phyloP scores from a whole-genome alignment of 2,113 vertebrate genomes.

The Paralichthys olivaceus region DNA sequence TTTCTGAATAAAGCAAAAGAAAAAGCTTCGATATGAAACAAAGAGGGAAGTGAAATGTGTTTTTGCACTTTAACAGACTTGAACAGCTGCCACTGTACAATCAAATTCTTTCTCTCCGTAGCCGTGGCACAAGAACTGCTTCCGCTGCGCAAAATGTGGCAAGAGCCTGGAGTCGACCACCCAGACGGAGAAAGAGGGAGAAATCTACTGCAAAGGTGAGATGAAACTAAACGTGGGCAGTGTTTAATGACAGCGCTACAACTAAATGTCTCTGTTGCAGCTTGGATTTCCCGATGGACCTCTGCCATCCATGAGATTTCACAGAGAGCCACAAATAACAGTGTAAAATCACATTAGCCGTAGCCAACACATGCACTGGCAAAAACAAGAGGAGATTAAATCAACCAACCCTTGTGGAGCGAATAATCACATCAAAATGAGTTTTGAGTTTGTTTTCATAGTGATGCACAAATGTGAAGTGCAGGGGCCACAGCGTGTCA shows the following conservation, averaged over 20 bases:
- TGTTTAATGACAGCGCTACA: background rate
- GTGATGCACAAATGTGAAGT: no score
- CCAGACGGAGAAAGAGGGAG: conserved; percentile 95
- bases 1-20: conserved; percentile 23
- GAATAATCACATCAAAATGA: no score
- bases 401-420: no score
- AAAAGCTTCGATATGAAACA: background rate
- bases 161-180: conserved; percentile 97
- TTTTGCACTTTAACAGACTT: no score
- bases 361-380: background rate
- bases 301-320: background rate
- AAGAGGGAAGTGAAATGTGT: background rate
- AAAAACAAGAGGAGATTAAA: background rate
- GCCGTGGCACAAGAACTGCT: conserved; percentile 98
- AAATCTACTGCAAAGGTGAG: conserved; percentile 98
- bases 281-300: background rate
- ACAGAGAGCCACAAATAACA: background rate
- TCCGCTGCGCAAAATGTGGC: conserved; percentile 96
- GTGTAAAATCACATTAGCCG: background rate
- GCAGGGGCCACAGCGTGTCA: no score
- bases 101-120: conserved; percentile 50
- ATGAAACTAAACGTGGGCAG: fast-evolving
- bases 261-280: background rate
- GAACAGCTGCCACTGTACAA: background rate
- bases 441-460: no score